These are phyloP conservation scores for Allacma fusca DNA, from an alignment of 2,888 invertebrate species.

Conservation along the genomic window DNA sequence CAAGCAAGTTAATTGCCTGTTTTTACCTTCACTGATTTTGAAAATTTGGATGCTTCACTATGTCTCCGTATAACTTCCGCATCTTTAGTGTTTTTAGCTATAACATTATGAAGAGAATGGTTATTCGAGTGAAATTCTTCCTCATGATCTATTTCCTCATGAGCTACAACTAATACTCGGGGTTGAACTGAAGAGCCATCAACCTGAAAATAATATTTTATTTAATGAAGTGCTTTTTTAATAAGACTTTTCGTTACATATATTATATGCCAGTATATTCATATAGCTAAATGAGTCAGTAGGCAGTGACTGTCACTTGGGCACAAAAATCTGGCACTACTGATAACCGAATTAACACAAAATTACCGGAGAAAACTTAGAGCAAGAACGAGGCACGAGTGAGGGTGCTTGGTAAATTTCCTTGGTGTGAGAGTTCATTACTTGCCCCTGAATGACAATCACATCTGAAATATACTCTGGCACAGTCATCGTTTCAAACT, in stretches of 20 bases:
- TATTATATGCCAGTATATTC: too few species aligned
- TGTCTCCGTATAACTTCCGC: too few species aligned
- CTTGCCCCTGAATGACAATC: slow-evolving; percentile 69
- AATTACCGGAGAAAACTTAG: slow-evolving; percentile 48
- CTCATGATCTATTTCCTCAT: slow-evolving; percentile 47
- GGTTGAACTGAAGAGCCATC: slow-evolving; percentile 35
- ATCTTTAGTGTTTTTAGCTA: background rate
- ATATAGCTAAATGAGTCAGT: too few species aligned
- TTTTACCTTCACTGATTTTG: too few species aligned
- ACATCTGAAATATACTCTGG: slow-evolving; percentile 70
- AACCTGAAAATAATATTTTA: slow-evolving; percentile 46
- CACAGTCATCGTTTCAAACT: slow-evolving; percentile 68
- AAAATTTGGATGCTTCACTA: too few species aligned
- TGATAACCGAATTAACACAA: background rate
- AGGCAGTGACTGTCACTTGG: too few species aligned
- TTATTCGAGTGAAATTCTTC: slow-evolving; percentile 18
- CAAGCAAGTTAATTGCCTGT: too few species aligned
- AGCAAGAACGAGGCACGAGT: slow-evolving; percentile 68
- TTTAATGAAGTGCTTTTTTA: too few species aligned
- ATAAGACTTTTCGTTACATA: too few species aligned
- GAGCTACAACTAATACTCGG: slow-evolving; percentile 51
- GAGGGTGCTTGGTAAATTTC: slow-evolving; percentile 70
- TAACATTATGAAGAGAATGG: slow-evolving; percentile 30
- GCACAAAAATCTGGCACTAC: too few species aligned
- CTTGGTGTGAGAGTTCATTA: slow-evolving; percentile 68